phyloP scores from a whole-genome alignment of 2,888 invertebrate species.

The Metalampra italica region DNA sequence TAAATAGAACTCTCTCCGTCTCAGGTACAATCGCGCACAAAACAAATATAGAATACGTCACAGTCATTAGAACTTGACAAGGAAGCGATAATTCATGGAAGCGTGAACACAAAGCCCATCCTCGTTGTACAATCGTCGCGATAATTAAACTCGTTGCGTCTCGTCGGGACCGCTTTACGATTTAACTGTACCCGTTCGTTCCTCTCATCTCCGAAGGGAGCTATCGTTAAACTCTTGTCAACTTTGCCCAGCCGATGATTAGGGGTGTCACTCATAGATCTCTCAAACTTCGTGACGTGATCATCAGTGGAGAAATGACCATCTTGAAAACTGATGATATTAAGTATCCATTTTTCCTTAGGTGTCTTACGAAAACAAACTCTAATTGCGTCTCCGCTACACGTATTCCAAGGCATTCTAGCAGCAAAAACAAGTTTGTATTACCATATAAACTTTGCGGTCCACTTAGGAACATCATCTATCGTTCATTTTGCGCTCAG shows the following conservation, averaged over 20 bases:
- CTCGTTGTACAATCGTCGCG: slow-evolving; percentile 20
- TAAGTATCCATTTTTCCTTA: too few species aligned
- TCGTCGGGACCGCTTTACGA: slow-evolving; percentile 28
- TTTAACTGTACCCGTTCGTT: slow-evolving; percentile 16
- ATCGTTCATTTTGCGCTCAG: too few species aligned
- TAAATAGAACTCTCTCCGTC: background rate
- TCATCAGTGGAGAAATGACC: too few species aligned
- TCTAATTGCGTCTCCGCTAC: too few species aligned
- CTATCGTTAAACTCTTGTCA: slow-evolving; percentile 3
- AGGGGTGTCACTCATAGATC: slow-evolving; percentile 3
- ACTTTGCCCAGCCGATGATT: slow-evolving; percentile 2
- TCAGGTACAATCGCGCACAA: background rate
- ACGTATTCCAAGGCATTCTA: too few species aligned
- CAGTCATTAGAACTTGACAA: slow-evolving; percentile 11
- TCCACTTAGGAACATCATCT: too few species aligned
- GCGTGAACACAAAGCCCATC: slow-evolving; percentile 10
- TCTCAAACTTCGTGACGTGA: too few species aligned
- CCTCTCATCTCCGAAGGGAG: background rate
- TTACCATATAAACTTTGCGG: too few species aligned
- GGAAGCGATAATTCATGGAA: slow-evolving; percentile 17
- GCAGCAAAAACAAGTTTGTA: too few species aligned
- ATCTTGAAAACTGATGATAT: too few species aligned
- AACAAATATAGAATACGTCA: background rate
- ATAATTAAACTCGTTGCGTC: slow-evolving; percentile 42
- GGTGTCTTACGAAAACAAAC: too few species aligned